These are phyloP conservation scores for Paralinhomoeus sp. DNA, from an alignment of 2,888 invertebrate genomes.

Conservation along the genomic window DNA sequence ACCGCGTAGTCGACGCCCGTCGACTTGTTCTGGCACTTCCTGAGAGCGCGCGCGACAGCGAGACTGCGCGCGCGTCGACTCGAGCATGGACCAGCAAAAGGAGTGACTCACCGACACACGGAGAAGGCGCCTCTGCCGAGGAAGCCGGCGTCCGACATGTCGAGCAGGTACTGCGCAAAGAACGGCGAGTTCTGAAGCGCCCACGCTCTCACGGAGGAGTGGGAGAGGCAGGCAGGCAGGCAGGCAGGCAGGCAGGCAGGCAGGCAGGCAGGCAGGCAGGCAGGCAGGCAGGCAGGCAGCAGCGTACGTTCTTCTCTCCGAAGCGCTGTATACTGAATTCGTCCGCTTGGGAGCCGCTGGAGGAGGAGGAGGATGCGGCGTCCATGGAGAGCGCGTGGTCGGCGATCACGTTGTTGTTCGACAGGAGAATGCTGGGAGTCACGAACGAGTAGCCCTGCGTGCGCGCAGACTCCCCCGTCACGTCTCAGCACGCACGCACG, in stretches of 20 bases:
- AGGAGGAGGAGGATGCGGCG: neutral
- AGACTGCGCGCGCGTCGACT: neutral
- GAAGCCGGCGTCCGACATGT: constrained; percentile 39
- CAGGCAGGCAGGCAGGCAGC: too few species aligned
- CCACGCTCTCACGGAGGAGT: too few species aligned
- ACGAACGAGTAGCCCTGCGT: constrained; percentile 73
- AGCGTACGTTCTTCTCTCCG: constrained; percentile 9
- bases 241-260: too few species aligned
- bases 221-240: too few species aligned
- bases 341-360: neutral
- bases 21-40: constrained; percentile 48
- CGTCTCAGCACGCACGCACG: neutral
- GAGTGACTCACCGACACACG: constrained; percentile 38
- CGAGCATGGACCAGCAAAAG: neutral
- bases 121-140: constrained; percentile 73
- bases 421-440: constrained; percentile 64
- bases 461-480: neutral
- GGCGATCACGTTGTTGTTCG: constrained; percentile 43
- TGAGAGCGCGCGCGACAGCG: constrained; percentile 15
- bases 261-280: too few species aligned
- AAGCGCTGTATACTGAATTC: constrained; percentile 1
- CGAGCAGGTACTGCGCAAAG: constrained; percentile 57
- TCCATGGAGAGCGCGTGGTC: constrained; percentile 35
- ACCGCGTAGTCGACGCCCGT: constrained; percentile 59
- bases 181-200: constrained; percentile 48